Evolutionary conservation across 2,113 vertebrate genomes (phyloP), one percentile per base, ranked within the genome.

Genomic region (Dasyornis broadbenti): DNA sequence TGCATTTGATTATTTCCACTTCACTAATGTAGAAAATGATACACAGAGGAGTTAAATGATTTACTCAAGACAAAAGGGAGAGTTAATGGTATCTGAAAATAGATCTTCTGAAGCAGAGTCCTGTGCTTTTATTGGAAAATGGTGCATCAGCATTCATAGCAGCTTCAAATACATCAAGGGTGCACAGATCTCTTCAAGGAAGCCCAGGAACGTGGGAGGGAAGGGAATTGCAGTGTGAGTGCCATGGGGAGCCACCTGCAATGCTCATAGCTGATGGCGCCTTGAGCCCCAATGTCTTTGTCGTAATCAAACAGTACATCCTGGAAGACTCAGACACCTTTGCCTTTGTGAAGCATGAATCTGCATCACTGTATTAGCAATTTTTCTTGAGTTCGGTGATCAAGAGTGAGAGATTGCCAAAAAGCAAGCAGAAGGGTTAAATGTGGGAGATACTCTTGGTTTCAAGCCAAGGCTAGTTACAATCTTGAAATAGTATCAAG

Each of bases 1-100:
- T 86, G 37, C 6, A 28, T 88, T 83, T 81, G 39, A 80, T 92
- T 96, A 86, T 81, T 96, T 95, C 63, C 59, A 82, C 84, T 85
- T 84, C 47, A 40, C 60, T 82, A 92, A 63, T 52, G 35, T 42
- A 78, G 75, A 78, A 90, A 94, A 80, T 33, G 44, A 86, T 64
- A 77, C 87, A 82, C 66, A 88, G 63, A 73, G 40, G 57, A 88
- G 70, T 86, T 88, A 90, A 82, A 77, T 83, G 3, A 73, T 91
- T 89, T 94, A 77, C 85, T 90, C 44, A 78, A 86, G 85, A 90
- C 82, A 90, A 88, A 85, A 94, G 27, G 7, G 42, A 80, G 59
- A 92, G 15, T 28, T 80, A 79, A 57, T 69, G 30, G 35, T 88
- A 88, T 93, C 79, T 90, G 85, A 93, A 91, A 96, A 94, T 33